phyloP scores from a whole-genome alignment of 2,888 invertebrate species.

The Dascillus cervinus region DNA sequence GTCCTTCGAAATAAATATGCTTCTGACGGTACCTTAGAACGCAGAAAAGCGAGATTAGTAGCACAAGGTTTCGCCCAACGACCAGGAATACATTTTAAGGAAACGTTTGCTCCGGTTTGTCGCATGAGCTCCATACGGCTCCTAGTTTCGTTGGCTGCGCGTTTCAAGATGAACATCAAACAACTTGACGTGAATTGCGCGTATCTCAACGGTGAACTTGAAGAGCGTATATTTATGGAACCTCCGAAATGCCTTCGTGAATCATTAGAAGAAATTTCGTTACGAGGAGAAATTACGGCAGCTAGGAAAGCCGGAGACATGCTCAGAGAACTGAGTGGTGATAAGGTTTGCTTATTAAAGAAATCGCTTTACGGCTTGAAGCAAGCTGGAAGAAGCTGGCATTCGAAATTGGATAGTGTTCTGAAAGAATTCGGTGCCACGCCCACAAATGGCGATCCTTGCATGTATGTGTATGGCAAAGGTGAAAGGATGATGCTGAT shows the following conservation, averaged over 20 bases:
- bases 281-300: no score
- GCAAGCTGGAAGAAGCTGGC: conserved; percentile 18
- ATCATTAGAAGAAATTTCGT: no score
- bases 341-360: conserved; percentile 18
- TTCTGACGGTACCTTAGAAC: conserved; percentile 18
- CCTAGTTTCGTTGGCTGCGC: conserved; percentile 19
- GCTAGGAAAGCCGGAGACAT: not conserved
- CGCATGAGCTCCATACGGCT: conserved; percentile 21
- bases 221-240: conserved; percentile 18
- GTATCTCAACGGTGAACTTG: conserved; percentile 17
- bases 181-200: conserved; percentile 19
- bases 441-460: conserved; percentile 15
- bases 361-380: conserved; percentile 21
- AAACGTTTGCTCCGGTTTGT: conserved; percentile 26
- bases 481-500: conserved; percentile 15
- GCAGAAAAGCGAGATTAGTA: conserved; percentile 24
- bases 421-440: conserved; percentile 13
- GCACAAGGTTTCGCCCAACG: conserved; percentile 24
- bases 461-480: conserved; percentile 8
- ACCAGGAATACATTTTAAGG: conserved; percentile 23
- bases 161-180: conserved; percentile 12
- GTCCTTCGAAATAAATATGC: conserved; percentile 20
- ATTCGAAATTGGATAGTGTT: conserved; percentile 13
- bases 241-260: no score
- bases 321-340: conserved; percentile 3